These are phyloP conservation scores for Simalia tracyae DNA, from an alignment of 2,797 vertebrate genomes.

Conservation along the genomic window DNA sequence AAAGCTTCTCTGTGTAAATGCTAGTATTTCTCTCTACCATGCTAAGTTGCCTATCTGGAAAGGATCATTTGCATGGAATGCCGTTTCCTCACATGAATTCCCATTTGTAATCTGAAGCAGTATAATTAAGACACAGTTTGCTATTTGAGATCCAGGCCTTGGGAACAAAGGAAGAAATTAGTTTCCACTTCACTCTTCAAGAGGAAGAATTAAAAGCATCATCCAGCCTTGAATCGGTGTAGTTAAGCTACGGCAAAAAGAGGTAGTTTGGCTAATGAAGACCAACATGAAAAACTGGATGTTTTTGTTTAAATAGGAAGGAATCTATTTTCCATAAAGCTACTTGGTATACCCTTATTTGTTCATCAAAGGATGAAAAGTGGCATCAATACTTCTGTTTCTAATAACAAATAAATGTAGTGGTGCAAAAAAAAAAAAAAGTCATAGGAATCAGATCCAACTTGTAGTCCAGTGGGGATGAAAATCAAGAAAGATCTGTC, in stretches of 20 bases:
- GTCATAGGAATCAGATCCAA: not conserved
- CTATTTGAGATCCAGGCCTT: not conserved
- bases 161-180: not conserved
- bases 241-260: not conserved
- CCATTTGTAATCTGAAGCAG: not conserved
- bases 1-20: not conserved
- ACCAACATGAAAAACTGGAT: not conserved
- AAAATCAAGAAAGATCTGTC: not conserved
- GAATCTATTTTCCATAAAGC: not conserved
- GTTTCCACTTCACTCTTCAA: not conserved
- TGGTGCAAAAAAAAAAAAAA: not conserved
- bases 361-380: not conserved
- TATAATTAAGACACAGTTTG: not conserved
- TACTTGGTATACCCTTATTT: not conserved
- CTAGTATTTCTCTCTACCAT: not conserved
- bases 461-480: not conserved
- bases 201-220: slow-evolving; percentile 5
- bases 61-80: not conserved
- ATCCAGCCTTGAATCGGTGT: not conserved
- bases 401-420: not conserved
- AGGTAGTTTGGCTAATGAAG: not conserved
- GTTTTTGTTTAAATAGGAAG: not conserved
- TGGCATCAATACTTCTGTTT: not conserved
- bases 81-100: not conserved
- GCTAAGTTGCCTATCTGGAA: not conserved